These are phyloP conservation scores for Rutilus rutilus DNA, from an alignment of 2,113 vertebrate species.

Conservation along the genomic window DNA sequence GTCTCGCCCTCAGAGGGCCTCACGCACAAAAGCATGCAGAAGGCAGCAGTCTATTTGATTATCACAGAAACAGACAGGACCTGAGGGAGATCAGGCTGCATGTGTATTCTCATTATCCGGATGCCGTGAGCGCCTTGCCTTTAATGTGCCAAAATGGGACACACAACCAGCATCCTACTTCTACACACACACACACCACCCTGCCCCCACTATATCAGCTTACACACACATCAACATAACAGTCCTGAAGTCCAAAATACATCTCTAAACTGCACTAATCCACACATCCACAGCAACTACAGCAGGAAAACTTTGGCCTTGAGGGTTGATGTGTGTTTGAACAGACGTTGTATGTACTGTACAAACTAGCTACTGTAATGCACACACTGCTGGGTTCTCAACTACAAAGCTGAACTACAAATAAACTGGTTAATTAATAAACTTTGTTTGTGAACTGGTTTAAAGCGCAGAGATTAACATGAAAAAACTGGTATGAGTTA, in stretches of 20 bases:
- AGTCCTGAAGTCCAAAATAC: not conserved
- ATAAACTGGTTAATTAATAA: not conserved
- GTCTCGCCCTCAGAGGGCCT: not conserved
- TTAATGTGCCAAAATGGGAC: constrained; percentile 38
- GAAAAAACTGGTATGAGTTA: not conserved
- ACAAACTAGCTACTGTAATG: not conserved
- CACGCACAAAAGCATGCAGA: constrained; percentile 27
- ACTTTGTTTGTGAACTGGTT: not conserved
- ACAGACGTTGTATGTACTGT: not conserved
- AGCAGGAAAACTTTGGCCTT: not conserved
- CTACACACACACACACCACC: not conserved
- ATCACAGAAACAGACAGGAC: constrained; percentile 44
- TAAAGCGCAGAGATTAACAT: not conserved
- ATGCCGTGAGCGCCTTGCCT: constrained; percentile 18
- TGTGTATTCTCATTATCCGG: constrained; percentile 33
- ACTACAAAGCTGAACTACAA: not conserved
- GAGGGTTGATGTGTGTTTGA: constrained; percentile 6
- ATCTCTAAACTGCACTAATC: not conserved
- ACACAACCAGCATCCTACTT: constrained; percentile 1
- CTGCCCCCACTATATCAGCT: not conserved
- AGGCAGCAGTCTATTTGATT: constrained; percentile 38
- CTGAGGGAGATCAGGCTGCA: constrained; percentile 18
- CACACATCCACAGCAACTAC: not conserved
- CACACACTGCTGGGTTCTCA: not conserved
- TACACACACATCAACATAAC: not conserved